phyloP scores from a whole-genome alignment of 2,113 vertebrate genomes.

The Cairina moschata region DNA sequence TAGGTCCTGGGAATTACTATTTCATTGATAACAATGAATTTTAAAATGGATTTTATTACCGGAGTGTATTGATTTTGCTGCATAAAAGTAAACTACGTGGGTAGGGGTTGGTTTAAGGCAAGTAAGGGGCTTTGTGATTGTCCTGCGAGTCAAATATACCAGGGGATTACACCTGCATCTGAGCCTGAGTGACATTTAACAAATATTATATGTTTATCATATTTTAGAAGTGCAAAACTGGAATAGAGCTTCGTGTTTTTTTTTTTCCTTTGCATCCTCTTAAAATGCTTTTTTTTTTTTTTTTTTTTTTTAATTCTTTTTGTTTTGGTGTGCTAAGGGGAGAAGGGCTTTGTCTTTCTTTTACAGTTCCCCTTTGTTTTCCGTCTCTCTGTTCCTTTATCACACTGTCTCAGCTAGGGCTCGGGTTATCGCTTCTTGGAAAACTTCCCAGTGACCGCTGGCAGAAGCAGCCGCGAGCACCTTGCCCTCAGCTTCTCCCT shows the following conservation, averaged over 20 bases:
- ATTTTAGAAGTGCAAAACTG: background rate
- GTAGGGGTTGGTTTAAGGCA: background rate
- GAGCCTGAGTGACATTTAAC: background rate
- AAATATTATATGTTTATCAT: background rate
- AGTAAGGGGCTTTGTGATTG: background rate
- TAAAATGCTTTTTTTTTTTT: background rate
- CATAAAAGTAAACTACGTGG: background rate
- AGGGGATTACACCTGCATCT: rapidly evolving
- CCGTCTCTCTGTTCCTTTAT: background rate
- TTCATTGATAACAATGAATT: background rate
- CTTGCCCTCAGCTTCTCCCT: rapidly evolving
- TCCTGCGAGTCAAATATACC: no score
- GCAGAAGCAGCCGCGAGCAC: rapidly evolving
- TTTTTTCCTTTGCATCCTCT: background rate
- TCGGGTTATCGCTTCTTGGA: rapidly evolving
- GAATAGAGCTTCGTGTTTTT: background rate
- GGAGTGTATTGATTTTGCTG: background rate
- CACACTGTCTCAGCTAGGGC: background rate
- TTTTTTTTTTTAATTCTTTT: background rate
- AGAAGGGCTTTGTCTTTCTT: background rate
- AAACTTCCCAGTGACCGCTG: background rate
- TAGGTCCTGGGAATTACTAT: background rate
- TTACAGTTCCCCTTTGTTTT: background rate
- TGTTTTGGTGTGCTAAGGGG: background rate
- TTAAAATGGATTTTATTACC: background rate